Conservation (phyloP, 2,888 invertebrate species). For the Bembecia ichneumoniformis region DNA sequence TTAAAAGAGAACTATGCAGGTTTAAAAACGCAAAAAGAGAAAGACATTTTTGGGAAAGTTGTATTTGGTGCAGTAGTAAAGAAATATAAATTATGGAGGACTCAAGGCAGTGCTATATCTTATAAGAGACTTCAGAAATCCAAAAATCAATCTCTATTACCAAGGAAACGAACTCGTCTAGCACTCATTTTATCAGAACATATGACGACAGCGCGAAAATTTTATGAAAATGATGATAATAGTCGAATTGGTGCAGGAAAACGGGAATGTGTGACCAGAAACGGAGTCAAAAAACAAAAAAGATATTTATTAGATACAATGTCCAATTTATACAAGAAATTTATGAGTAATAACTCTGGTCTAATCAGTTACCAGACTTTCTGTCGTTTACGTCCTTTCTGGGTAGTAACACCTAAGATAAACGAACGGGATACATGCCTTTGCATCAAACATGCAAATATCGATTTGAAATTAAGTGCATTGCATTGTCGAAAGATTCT, state of each 20-base stretch:
- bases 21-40: slow-evolving; percentile 9
- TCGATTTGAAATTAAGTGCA: slow-evolving; percentile 13
- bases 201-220: slow-evolving; percentile 10
- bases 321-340: slow-evolving; percentile 19
- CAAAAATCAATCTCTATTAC: slow-evolving; percentile 2
- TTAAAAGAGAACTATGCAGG: slow-evolving; percentile 10
- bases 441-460: slow-evolving; percentile 15
- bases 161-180: slow-evolving; percentile 5
- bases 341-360: slow-evolving; percentile 9
- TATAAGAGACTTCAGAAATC: slow-evolving; percentile 11
- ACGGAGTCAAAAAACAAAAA: slow-evolving; percentile 18
- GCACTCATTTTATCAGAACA: slow-evolving; percentile 6
- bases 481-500: slow-evolving; percentile 11
- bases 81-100: slow-evolving; percentile 9
- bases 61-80: slow-evolving; percentile 7
- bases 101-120: slow-evolving; percentile 9
- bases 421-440: slow-evolving; percentile 18
- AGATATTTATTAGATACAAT: slow-evolving; percentile 18
- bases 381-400: slow-evolving; percentile 18
- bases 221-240: slow-evolving; percentile 21
- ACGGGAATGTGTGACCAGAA: slow-evolving; percentile 18
- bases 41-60: slow-evolving; percentile 9
- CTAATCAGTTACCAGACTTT: slow-evolving; percentile 13
- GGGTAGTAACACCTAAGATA: slow-evolving; percentile 18
- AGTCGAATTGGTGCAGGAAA: slow-evolving; percentile 19